phyloP scores from a whole-genome alignment of 2,888 invertebrate species.

The Elysia crispata region DNA sequence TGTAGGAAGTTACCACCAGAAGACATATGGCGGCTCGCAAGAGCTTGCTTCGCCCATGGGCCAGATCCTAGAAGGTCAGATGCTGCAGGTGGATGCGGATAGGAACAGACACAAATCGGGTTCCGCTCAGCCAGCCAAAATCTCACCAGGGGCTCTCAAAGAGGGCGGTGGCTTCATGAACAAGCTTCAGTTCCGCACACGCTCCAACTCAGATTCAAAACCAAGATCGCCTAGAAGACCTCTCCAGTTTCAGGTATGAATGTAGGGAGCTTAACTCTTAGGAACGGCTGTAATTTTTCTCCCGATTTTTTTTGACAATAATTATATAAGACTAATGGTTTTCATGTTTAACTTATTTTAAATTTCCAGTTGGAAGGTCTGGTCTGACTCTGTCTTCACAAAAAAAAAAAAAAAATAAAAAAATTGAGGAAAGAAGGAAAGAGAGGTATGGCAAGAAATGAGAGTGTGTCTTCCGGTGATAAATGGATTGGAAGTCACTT shows the following conservation, averaged over 20 bases:
- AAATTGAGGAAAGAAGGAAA: no score
- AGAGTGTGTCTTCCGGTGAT: no score
- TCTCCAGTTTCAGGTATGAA: slow-evolving; percentile 52
- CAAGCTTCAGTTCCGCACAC: slow-evolving; percentile 60
- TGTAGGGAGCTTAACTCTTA: neutral
- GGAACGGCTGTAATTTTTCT: neutral
- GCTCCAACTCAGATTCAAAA: slow-evolving; percentile 71
- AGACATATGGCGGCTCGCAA: slow-evolving; percentile 36
- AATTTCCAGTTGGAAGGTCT: no score
- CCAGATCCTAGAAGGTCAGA: slow-evolving; percentile 69
- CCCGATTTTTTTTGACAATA: neutral
- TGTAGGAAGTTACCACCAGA: neutral
- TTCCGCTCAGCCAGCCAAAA: slow-evolving; percentile 43
- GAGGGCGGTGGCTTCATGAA: slow-evolving; percentile 64
- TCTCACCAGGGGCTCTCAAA: neutral
- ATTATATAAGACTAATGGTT: no score
- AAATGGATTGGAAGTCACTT: no score
- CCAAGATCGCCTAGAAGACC: slow-evolving; percentile 59
- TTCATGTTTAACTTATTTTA: no score
- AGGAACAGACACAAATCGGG: slow-evolving; percentile 64
- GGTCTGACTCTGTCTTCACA: no score
- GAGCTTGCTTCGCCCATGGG: slow-evolving; percentile 70
- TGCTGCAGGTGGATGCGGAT: slow-evolving; percentile 56
- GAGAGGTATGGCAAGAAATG: no score
- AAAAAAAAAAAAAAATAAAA: no score